Conservation (phyloP, 1,140 invertebrate species). For the Drosophila sechellia region DNA sequence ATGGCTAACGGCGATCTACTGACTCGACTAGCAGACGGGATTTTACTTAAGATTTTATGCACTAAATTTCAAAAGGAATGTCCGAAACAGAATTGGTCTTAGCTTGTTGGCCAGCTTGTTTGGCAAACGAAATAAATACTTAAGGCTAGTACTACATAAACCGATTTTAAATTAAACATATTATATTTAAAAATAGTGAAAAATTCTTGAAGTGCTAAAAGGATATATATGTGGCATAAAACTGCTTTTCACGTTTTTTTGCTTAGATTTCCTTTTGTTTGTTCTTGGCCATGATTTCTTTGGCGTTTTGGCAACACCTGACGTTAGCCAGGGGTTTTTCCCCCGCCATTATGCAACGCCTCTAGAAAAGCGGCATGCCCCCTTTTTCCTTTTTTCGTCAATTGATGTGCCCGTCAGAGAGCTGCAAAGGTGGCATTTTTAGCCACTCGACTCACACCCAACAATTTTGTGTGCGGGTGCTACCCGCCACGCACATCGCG, state of each 20-base stretch:
- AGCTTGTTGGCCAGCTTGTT: not conserved
- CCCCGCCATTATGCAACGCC: too few relatives aligned
- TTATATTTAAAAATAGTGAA: too few relatives aligned
- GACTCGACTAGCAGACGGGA: too few relatives aligned
- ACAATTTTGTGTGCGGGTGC: too few relatives aligned
- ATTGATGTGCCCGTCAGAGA: constrained; percentile 54
- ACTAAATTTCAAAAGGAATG: not conserved
- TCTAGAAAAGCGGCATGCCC: not conserved
- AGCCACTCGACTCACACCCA: too few relatives aligned
- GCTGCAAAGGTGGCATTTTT: too few relatives aligned
- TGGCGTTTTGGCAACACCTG: constrained; percentile 20
- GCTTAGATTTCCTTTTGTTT: constrained; percentile 8
- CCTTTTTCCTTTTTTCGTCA: not conserved
- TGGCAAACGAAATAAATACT: not conserved
- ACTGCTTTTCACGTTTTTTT: constrained; percentile 5
- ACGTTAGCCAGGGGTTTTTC: constrained; percentile 2
- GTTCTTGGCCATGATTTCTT: not conserved
- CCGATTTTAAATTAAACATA: too few relatives aligned
- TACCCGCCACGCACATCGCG: too few relatives aligned
- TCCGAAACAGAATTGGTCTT: not conserved
- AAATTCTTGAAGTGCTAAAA: too few relatives aligned
- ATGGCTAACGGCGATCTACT: constrained; percentile 12
- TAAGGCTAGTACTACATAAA: too few relatives aligned
- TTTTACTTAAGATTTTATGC: not conserved
- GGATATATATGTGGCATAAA: too few relatives aligned